Percentiles rank a stretch among this genome's conserved stretches.
These are phyloP conservation scores for Neosalanx taihuensis DNA, from an alignment of 2,797 vertebrate species.

Conservation along the genomic window DNA sequence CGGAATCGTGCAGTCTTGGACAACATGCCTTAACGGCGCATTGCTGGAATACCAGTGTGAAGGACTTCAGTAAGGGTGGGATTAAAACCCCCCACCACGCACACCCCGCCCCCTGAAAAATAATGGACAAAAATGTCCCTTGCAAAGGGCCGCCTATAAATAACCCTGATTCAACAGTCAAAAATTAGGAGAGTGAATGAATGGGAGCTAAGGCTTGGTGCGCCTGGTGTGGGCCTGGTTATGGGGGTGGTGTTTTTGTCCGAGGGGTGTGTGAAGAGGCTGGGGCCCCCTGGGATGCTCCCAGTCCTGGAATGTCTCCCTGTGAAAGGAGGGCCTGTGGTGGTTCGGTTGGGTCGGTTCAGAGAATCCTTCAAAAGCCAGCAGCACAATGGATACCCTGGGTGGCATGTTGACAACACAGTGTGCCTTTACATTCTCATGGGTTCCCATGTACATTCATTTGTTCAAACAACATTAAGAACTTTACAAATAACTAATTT, in stretches of 20 bases:
- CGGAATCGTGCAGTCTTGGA: constrained; percentile 35
- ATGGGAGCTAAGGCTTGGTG: constrained; percentile 6
- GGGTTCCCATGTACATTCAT: not conserved
- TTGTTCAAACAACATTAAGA: too few species aligned
- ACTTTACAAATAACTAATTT: too few species aligned
- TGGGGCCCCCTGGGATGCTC: not conserved
- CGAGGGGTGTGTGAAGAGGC: not conserved
- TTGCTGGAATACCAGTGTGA: constrained; percentile 51
- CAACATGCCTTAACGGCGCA: constrained; percentile 35
- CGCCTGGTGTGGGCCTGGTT: constrained; percentile 12
- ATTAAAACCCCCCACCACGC: too few species aligned
- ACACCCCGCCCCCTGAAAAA: constrained; percentile 5
- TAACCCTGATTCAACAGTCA: constrained; percentile 44
- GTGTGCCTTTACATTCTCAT: not conserved
- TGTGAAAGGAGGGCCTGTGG: constrained; percentile 3
- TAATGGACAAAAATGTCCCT: constrained; percentile 15
- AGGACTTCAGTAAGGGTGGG: constrained; percentile 19
- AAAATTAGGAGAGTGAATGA: constrained; percentile 47
- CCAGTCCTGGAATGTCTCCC: constrained; percentile 8
- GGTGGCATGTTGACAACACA: not conserved
- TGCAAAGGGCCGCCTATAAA: constrained; percentile 48
- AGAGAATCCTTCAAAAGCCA: not conserved
- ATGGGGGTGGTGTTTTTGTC: constrained; percentile 1
- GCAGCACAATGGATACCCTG: not conserved
- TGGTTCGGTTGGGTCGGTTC: not conserved